Base-by-base conservation (phyloP, 2,113 vertebrate genomes). In the Pygoscelis adeliae region DNA sequence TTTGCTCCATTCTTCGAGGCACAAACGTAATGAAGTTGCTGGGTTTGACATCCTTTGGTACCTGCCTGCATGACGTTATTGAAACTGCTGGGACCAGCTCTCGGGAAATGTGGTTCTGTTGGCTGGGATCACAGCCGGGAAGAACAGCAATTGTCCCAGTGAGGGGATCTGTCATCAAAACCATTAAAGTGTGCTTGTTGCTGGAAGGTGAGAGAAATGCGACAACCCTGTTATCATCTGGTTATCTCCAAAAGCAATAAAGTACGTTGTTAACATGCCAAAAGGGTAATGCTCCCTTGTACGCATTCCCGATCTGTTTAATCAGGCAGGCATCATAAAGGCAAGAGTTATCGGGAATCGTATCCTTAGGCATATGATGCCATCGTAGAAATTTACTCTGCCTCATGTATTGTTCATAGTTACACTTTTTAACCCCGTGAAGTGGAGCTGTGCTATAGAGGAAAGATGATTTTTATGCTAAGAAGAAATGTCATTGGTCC, bases 31-130 rank as follows among this genome's bases (percentile, higher is more conserved):
- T 9, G 55, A 42, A 12, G 30, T 4, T 11, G 5, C 1, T 36
- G 55, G 17, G 8, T 71, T 13, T 79, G 79, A 4, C 32, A 9
- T 7, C 36, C 23, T 34, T 40, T 2, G 23, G 21, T 36, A 25
- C 32, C 32, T 59, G 0, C 11, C 2, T 17, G 59, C 5, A 1
- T 1, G 44, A 8, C 15, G 42, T 4, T 9, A 8, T 9, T 27
- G 1, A 15, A 49, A 1, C 10, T 38, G 27, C 67, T 42, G 69
- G 67, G 7, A 5, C 1, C 25, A 27, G 80, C 62, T 9, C 61
- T 11, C 0, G 22, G 67, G 56, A 22, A 38, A 10, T 2, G 55
- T 3, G 16, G 63, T 4, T 46, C 23, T 10, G 21, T 0, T 1
- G 50, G 30, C 32, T 7, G 63, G 78, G 44, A 3, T 26, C 15